Percentiles rank a stretch among this genome's conserved stretches.
Conservation (phyloP, 2,888 invertebrate genomes). For the Mystacides longicornis region DNA sequence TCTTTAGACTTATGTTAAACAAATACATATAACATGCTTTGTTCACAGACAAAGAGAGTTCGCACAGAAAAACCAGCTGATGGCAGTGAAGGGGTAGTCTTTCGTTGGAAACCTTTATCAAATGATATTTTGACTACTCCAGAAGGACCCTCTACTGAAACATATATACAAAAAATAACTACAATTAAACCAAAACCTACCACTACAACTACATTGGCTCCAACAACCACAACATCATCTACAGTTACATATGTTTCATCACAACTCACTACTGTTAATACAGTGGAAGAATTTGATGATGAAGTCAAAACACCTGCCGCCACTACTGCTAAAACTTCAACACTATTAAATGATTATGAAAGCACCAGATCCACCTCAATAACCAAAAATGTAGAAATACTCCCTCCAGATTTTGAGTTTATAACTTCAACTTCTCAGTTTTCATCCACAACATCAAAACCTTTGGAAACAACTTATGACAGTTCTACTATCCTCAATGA, state of each 20-base stretch:
- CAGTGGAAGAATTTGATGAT: background rate
- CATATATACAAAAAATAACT: conserved; percentile 36
- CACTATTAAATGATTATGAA: background rate
- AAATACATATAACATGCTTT: conserved; percentile 16
- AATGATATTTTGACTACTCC: conserved; percentile 36
- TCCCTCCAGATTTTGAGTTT: too few species aligned
- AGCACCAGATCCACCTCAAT: too few species aligned
- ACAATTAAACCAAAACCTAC: conserved; percentile 28
- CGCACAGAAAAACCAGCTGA: conserved; percentile 45
- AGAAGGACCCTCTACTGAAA: conserved; percentile 36
- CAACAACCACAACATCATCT: background rate
- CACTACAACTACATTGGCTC: background rate
- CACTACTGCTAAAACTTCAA: conserved; percentile 3
- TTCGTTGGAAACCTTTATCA: conserved; percentile 28
- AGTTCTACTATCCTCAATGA: too few species aligned
- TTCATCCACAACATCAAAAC: too few species aligned
- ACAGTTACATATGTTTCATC: background rate
- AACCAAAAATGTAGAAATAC: too few species aligned
- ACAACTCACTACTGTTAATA: background rate
- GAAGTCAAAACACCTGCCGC: conserved; percentile 14
- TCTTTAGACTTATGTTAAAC: conserved; percentile 5
- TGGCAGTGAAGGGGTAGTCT: conserved; percentile 31
- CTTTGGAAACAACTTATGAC: too few species aligned
- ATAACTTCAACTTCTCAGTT: too few species aligned
- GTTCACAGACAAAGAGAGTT: conserved; percentile 49